Percentiles rank a stretch among this genome's conserved stretches.
These are phyloP conservation scores for Silurus aristotelis DNA, from an alignment of 2,797 vertebrate genomes.

Conservation along the genomic window DNA sequence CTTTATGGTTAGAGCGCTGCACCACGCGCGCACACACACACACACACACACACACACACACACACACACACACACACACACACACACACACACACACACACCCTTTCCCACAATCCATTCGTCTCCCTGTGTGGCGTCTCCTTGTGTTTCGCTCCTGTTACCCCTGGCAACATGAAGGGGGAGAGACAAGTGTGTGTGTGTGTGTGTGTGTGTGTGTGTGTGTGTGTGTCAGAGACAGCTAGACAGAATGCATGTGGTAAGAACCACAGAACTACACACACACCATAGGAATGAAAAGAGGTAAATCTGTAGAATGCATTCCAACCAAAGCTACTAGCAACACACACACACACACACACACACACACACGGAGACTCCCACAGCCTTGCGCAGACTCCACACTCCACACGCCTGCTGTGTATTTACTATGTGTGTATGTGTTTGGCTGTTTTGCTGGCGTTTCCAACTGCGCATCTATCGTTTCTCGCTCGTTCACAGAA, in stretches of 20 bases:
- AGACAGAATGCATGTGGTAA: background rate
- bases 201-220: conserved; percentile 67
- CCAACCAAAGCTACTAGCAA: conserved; percentile 9
- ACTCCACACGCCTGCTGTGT: conserved; percentile 18
- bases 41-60: conserved; percentile 18
- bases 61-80: conserved; percentile 22
- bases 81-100: conserved; percentile 24
- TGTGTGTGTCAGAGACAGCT: background rate
- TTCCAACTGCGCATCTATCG: conserved; percentile 30
- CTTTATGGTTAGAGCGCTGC: conserved; percentile 34
- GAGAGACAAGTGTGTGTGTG: conserved; percentile 68
- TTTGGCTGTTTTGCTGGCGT: conserved; percentile 26
- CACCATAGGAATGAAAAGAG: conserved; percentile 63
- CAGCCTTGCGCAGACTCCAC: background rate
- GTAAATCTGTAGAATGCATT: conserved; percentile 51
- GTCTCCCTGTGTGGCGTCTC: conserved; percentile 62
- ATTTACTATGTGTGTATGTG: conserved; percentile 10
- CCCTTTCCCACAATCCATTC: conserved; percentile 40
- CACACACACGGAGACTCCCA: background rate
- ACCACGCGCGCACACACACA: conserved; percentile 29
- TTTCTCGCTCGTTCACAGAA: conserved; percentile 34
- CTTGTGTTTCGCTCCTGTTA: conserved; percentile 72
- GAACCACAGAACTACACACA: conserved; percentile 61
- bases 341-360: conserved; percentile 27
- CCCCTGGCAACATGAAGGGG: conserved; percentile 77